A percentile compares a stretch with the other conserved stretches of the same genome.
phyloP scores from a whole-genome alignment of 2,113 vertebrate genomes.

The Ochotona princeps region DNA sequence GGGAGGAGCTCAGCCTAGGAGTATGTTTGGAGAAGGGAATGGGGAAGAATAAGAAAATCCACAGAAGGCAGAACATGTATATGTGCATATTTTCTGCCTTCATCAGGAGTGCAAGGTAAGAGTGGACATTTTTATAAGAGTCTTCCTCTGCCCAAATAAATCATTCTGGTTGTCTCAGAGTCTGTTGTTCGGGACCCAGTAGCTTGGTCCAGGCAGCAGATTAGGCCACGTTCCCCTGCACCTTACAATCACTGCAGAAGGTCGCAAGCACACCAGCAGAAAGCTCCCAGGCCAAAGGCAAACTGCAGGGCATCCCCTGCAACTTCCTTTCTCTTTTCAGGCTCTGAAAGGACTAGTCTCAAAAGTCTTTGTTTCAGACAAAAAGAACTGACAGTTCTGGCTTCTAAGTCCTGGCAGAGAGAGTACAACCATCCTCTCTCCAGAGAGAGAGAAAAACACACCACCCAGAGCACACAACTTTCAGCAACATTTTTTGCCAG shows the following conservation, averaged over 20 bases:
- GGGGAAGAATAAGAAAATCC: not conserved
- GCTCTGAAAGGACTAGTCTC: slow-evolving; percentile 64
- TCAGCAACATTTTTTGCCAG: slow-evolving; percentile 51
- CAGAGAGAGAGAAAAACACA: slow-evolving; percentile 35
- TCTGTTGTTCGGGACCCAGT: slow-evolving; percentile 40
- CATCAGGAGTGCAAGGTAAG: not conserved
- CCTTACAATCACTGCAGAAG: slow-evolving; percentile 32
- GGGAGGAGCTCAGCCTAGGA: too few species aligned
- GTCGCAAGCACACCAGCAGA: slow-evolving; percentile 52
- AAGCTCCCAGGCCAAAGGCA: slow-evolving; percentile 41
- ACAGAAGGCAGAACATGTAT: not conserved
- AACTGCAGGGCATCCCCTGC: not conserved
- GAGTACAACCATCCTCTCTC: slow-evolving; percentile 47
- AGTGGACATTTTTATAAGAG: slow-evolving; percentile 14
- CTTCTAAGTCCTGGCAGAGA: slow-evolving; percentile 65
- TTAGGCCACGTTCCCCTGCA: not conserved
- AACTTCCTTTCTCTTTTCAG: not conserved
- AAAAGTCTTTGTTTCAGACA: slow-evolving; percentile 66
- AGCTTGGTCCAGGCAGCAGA: not conserved
- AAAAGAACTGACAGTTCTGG: slow-evolving; percentile 67
- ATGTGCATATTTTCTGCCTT: not conserved
- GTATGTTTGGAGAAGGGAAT: not conserved
- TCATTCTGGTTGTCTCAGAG: slow-evolving; percentile 11
- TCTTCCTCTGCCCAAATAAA: slow-evolving; percentile 50
- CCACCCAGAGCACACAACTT: slow-evolving; percentile 57